Conservation (phyloP, 2,113 vertebrate genomes). For the Gallinago paraguaiae region DNA sequence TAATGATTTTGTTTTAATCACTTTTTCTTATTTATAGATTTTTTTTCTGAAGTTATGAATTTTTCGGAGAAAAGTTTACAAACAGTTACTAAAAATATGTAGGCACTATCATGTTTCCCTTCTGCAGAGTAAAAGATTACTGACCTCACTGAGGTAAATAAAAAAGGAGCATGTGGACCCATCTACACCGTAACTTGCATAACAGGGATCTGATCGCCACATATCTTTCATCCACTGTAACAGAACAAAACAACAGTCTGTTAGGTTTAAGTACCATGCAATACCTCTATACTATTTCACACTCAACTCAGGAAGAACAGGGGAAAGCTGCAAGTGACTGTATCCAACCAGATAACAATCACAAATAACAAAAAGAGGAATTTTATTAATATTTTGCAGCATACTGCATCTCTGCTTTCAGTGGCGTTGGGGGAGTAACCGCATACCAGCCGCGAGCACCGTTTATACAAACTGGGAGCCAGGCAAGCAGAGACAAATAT, state of each 20-base stretch:
- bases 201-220: slow-evolving; percentile 97
- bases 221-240: slow-evolving; percentile 99
- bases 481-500: slow-evolving; percentile 10
- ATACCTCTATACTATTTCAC: neutral
- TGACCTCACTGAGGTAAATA: slow-evolving; percentile 99
- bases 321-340: neutral
- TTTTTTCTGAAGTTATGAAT: neutral
- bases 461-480: neutral
- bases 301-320: neutral
- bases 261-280: neutral
- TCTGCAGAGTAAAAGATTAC: slow-evolving; percentile 17
- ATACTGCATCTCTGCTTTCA: neutral
- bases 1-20: neutral
- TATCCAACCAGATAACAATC: neutral
- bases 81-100: neutral
- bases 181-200: slow-evolving; percentile 91
- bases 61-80: neutral
- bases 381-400: neutral
- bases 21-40: neutral
- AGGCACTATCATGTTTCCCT: neutral
- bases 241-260: neutral
- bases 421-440: neutral
- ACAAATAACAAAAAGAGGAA: neutral
- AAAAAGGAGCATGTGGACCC: slow-evolving; percentile 96
- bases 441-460: neutral